Base-by-base conservation (phyloP, 2,113 vertebrate genomes). In the Channa maculata region DNA sequence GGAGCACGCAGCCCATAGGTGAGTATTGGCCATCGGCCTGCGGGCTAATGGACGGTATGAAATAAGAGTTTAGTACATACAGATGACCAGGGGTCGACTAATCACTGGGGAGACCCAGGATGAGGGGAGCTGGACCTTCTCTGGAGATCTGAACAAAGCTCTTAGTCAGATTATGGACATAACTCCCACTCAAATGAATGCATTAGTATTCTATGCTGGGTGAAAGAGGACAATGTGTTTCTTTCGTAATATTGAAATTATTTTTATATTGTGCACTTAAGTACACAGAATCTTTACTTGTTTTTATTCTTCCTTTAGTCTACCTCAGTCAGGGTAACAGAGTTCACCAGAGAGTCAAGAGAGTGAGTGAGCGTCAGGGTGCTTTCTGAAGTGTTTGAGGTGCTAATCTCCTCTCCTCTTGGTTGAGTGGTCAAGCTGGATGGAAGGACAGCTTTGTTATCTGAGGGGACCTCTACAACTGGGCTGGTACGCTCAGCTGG, bases 381-480 rank as follows among this genome's bases (percentile, higher is more conserved):
- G 75, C 49, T 70, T 82, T 87, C 80, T 79, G 78, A 64, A 69
- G 75, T 89, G 84, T 96, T 96, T 94, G 93, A 94, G 94, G 93
- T 91, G 84, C 93, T 96, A 96, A 96, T 97, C 96, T 95, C 94
- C 93, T 94, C 91, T 77, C 89, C 92, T 90, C 88, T 83, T 90
- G 94, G 93, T 95, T 94, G 93, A 95, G 92, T 93, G 94, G 93
- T 91, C 95, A 95, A 89, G 90, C 90, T 96, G 95, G 96, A 96
- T 95, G 92, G 92, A 92, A 87, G 86, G 93, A 92, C 93, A 92
- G 91, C 73, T 86, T 95, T 95, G 96, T 96, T 96, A 95, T 96
- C 94, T 94, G 94, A 90, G 89, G 60, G 86, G 88, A 91, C 92
- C 71, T 83, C 92, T 92, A 86, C 95, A 94, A 93, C 93, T 86